Percentiles rank a stretch among this genome's conserved stretches.
phyloP scores from a whole-genome alignment of 2,113 vertebrate genomes.

The Stomatorhinus ivindoensis region DNA sequence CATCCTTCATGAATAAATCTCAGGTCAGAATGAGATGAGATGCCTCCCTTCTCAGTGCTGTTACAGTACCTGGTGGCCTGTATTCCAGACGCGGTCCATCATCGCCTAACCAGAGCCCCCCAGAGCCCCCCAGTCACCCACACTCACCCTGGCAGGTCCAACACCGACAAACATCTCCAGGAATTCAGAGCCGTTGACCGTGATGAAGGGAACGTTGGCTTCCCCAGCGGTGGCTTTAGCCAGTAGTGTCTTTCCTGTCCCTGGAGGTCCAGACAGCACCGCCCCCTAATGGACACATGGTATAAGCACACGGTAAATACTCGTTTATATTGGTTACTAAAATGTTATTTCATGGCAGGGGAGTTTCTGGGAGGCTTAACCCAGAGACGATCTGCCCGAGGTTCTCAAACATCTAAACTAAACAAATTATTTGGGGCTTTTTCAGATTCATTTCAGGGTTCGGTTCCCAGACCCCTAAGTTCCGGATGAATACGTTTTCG shows the following conservation, averaged over 20 bases:
- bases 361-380: neutral
- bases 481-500: neutral
- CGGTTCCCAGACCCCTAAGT: neutral
- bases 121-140: neutral
- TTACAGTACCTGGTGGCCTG: neutral
- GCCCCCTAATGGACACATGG: constrained; percentile 45
- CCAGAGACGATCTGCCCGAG: neutral
- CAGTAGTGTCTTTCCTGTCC: constrained; percentile 57
- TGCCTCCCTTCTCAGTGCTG: neutral
- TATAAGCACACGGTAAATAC: constrained; percentile 8
- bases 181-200: constrained; percentile 58
- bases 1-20: neutral
- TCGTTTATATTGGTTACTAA: neutral
- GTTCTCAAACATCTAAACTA: neutral
- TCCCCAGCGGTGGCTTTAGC: constrained; percentile 58
- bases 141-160: constrained; percentile 56
- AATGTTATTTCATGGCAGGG: neutral
- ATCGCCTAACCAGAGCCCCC: neutral
- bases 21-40: neutral
- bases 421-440: neutral
- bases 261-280: constrained; percentile 56
- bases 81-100: neutral
- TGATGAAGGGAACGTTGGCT: constrained; percentile 60
- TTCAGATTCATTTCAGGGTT: neutral
- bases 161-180: constrained; percentile 62